Evolutionary conservation across 1,140 invertebrate genomes (phyloP).

Genomic region (Solenopsis fugax): DNA sequence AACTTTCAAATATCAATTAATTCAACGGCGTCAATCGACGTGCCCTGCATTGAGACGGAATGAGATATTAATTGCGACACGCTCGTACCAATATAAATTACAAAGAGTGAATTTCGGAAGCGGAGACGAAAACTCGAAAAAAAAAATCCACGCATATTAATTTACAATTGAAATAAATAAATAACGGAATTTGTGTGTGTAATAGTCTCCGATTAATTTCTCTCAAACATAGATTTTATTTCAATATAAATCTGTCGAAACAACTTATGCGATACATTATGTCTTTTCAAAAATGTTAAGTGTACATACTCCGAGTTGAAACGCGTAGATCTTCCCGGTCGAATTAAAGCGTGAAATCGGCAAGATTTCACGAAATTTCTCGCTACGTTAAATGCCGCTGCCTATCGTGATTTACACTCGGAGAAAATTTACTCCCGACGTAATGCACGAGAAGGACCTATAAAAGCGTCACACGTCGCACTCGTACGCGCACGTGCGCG

Average conservation of each 20-base stretch:
- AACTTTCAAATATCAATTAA: constrained; percentile 47
- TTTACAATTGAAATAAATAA: background rate
- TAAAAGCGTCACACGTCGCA: constrained; percentile 20
- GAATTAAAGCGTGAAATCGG: background rate
- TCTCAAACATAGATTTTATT: background rate
- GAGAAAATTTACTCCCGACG: background rate
- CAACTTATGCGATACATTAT: background rate
- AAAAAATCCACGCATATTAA: background rate
- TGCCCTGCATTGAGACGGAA: constrained; percentile 5
- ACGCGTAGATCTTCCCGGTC: background rate
- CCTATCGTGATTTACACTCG: background rate
- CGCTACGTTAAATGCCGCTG: background rate
- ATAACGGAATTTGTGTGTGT: background rate
- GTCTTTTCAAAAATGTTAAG: background rate
- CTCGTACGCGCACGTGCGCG: constrained; percentile 2
- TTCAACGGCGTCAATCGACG: constrained; percentile 19
- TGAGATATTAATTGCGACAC: constrained; percentile 27
- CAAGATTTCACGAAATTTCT: background rate
- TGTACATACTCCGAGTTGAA: no score
- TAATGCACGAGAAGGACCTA: background rate
- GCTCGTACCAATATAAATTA: background rate
- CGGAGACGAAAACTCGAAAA: background rate
- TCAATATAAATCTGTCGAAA: background rate
- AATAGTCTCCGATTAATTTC: background rate
- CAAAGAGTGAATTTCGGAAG: background rate